Evolutionary conservation across 2,888 invertebrate species (phyloP), one percentile per base, ranked within the genome.

Genomic region (Noctua pronuba): DNA sequence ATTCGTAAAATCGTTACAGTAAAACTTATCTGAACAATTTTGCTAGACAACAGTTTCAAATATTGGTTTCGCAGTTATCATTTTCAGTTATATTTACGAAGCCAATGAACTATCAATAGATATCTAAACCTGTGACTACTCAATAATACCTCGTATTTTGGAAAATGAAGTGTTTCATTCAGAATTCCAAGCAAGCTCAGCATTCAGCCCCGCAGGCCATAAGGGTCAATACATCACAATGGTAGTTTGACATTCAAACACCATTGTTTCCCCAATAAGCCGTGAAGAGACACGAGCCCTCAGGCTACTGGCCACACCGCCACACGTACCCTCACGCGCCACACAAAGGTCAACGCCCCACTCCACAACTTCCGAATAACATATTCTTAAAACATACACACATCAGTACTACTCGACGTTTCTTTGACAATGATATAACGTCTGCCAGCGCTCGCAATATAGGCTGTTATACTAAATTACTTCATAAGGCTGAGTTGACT

Each of bases 401-500:
- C 82, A 80, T 79, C 82, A 81, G 80, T 84, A 82, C 44, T 60
- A 67, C 69, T 21, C 79, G 75, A 82, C 75, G 62, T 83, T 87
- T 77, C 83, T 80, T 81, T 84, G 82, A 87, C 86, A 84, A 77
- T 88, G 87, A 89, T 82, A 81, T 73, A 81, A 66, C 79, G 77
- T 71, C 82, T 82, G 75, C 52, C 79, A 75, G 71, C 64, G 67
- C 73, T 70, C 76, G 72, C 72, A 90, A 87, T 84, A 79, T 76
- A 49, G 83, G 74, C 80, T 44, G 73, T 79, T 84, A 76, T 70
- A 78, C 82, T 75, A 86, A 86, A 88, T 88, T 82, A 83, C 85
- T 89, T 83, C 83, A 87, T 86, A 89, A 87, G 85, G 75, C 79
- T 83, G 80, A 90, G 84, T 83, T 83, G 83, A 84, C 86, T 87